Evolutionary conservation across 2,797 vertebrate genomes (phyloP).

Genomic region (Bovichtus diacanthus): DNA sequence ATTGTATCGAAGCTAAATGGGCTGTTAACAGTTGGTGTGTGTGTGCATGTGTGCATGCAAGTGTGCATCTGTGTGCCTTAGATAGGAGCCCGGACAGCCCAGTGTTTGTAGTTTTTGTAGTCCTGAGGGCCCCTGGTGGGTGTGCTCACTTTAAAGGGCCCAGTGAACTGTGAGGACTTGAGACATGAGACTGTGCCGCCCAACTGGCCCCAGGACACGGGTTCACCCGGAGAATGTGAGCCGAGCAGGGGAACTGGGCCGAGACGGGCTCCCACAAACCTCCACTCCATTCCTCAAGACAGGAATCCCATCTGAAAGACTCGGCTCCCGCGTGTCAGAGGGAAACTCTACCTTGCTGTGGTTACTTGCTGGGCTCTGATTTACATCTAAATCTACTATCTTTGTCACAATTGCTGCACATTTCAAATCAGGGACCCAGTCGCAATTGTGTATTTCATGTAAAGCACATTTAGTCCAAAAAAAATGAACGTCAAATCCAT

Average conservation of each 20-base stretch:
- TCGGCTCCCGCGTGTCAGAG: constrained; percentile 19
- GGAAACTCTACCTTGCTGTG: constrained; percentile 40
- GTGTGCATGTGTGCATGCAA: constrained; percentile 65
- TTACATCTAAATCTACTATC: constrained; percentile 44
- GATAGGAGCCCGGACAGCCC: constrained; percentile 72
- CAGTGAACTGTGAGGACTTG: constrained; percentile 88
- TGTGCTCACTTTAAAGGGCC: constrained; percentile 87
- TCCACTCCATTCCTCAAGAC: constrained; percentile 59
- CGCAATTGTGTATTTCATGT: neutral
- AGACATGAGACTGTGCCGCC: constrained; percentile 85
- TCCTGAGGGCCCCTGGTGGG: constrained; percentile 75
- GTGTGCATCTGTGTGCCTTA: constrained; percentile 72
- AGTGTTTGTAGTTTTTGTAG: constrained; percentile 83
- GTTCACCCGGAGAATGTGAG: constrained; percentile 84
- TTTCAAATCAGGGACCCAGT: neutral
- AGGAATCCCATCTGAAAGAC: constrained; percentile 34
- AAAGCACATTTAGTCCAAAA: neutral
- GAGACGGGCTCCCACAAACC: constrained; percentile 80
- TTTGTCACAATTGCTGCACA: constrained; percentile 20
- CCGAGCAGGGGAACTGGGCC: constrained; percentile 73
- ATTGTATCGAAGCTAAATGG: constrained; percentile 73
- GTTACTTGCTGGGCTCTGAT: constrained; percentile 36
- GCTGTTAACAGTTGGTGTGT: constrained; percentile 69
- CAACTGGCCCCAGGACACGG: constrained; percentile 80
- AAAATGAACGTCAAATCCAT: neutral